Evolutionary conservation across 2,888 invertebrate species (phyloP).

Genomic region (Pediacus dermestoides): DNA sequence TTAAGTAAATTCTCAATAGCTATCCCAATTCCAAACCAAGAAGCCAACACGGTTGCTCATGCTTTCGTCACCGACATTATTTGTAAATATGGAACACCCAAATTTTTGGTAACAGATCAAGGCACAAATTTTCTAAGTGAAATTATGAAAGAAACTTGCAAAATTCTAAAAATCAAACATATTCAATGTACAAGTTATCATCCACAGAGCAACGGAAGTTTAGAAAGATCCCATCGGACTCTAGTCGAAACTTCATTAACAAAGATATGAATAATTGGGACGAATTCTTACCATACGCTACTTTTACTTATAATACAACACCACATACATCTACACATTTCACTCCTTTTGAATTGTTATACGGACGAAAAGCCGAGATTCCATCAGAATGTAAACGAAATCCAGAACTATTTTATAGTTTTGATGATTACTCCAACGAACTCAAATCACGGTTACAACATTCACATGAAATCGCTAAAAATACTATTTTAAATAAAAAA

Average conservation of each 20-base stretch:
- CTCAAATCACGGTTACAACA: slow-evolving; percentile 29
- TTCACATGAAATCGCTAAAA: slow-evolving; percentile 23
- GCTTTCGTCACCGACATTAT: too few species aligned
- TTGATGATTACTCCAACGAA: slow-evolving; percentile 25
- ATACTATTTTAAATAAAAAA: slow-evolving; percentile 29
- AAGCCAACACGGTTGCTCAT: slow-evolving; percentile 34
- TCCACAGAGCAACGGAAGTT: slow-evolving; percentile 35
- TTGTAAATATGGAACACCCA: slow-evolving; percentile 39
- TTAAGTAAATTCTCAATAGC: slow-evolving; percentile 33
- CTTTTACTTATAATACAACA: slow-evolving; percentile 36
- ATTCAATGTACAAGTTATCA: slow-evolving; percentile 33
- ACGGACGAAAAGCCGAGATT: slow-evolving; percentile 36
- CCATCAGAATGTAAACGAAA: slow-evolving; percentile 26
- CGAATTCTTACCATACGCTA: slow-evolving; percentile 30
- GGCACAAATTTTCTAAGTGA: slow-evolving; percentile 40
- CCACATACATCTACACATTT: slow-evolving; percentile 36
- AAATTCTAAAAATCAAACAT: slow-evolving; percentile 35
- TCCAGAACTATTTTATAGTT: slow-evolving; percentile 22
- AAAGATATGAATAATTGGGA: slow-evolving; percentile 36
- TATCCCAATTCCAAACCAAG: slow-evolving; percentile 27
- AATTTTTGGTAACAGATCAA: slow-evolving; percentile 40
- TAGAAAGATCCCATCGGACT: slow-evolving; percentile 37
- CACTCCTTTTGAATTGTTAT: slow-evolving; percentile 40
- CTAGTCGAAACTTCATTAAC: slow-evolving; percentile 34
- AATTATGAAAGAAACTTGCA: slow-evolving; percentile 33